Base-by-base conservation (phyloP, 2,797 vertebrate genomes). In the Alosa sapidissima region DNA sequence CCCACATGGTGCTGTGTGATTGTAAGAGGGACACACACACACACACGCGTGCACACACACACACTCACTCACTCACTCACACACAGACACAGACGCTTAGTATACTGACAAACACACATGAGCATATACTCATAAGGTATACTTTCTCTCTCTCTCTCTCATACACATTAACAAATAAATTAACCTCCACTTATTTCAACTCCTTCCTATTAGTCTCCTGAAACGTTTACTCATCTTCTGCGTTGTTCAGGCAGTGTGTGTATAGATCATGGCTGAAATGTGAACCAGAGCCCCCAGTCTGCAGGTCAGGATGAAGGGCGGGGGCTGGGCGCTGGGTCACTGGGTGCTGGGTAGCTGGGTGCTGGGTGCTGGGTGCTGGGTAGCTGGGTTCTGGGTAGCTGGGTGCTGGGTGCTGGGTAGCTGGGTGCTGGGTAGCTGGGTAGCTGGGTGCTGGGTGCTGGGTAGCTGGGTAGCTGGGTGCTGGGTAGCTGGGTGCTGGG, bases 1-100 rank as follows among this genome's bases (percentile, higher is more conserved):
- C 68, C 68, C 68, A 45, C 68, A 75, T 75, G 68, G 36, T 16
- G 65, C 33, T 36, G 65, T 36, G 33, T 75, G 68, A 75, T 33
- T 65, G 62, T 33, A 75, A 3, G 9, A 28, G 10, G 24, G 24
- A 75, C 68, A 75, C 33, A 41, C 68, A 75, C 68, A 75, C 65
- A 72, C 65, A 33, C 28, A 68, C 62, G 2, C 60, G 24, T 6
- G 1, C n/a, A 24, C 58, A 62, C 19, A 9, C 58, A 65, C 65
- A 72, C 28, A 36, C 11, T 13, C 28, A 36, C 28, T 3, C 60
- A 28, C 60, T 3, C 60, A 65, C 60, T 24, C 24, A 9, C 60
- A 65, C n/a, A 28, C 60, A 65, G 1, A 28, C n/a, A 6, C 60
- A 65, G 19, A 65, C 55, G 16, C 6, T 8, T 11, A 49, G 8